phyloP scores from a whole-genome alignment of 1,140 invertebrate genomes.

The Drosophila nikananu region DNA sequence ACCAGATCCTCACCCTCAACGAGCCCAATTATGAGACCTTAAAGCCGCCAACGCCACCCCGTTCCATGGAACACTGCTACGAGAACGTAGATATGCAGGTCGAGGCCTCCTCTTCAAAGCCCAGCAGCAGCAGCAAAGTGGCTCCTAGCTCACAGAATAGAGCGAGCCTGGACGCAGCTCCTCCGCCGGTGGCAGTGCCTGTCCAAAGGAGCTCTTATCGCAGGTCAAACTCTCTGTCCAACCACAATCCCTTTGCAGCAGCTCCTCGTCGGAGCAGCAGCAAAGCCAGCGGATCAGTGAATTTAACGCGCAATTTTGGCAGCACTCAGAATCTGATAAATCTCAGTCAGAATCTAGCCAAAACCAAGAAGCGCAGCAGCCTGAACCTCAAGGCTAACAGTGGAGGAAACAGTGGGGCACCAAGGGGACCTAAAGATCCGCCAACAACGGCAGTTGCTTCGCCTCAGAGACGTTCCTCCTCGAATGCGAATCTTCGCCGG shows the following conservation, averaged over 20 bases:
- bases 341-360: slow-evolving; percentile 75
- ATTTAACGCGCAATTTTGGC: slow-evolving; percentile 77
- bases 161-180: slow-evolving; percentile 28
- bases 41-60: slow-evolving; percentile 61
- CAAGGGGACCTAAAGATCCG: slow-evolving; percentile 70
- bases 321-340: slow-evolving; percentile 83
- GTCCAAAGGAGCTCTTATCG: slow-evolving; percentile 63
- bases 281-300: slow-evolving; percentile 67
- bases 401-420: slow-evolving; percentile 22
- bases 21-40: slow-evolving; percentile 83
- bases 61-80: slow-evolving; percentile 60
- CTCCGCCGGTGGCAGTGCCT: slow-evolving; percentile 8
- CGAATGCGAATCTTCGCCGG: slow-evolving; percentile 77
- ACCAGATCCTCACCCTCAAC: slow-evolving; percentile 81
- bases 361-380: slow-evolving; percentile 83
- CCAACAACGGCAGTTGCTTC: slow-evolving; percentile 23
- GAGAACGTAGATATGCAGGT: slow-evolving; percentile 74
- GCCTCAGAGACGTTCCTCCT: slow-evolving; percentile 69
- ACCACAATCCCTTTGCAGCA: slow-evolving; percentile 76
- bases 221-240: slow-evolving; percentile 75
- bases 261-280: slow-evolving; percentile 67
- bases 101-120: slow-evolving; percentile 38
- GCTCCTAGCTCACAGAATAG: slow-evolving; percentile 51
- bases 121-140: slow-evolving; percentile 57
- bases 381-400: slow-evolving; percentile 71